Percentiles rank a stretch among this genome's conserved stretches.
These are phyloP conservation scores for Eulithis prunata DNA, from an alignment of 2,888 invertebrate species.

Conservation along the genomic window DNA sequence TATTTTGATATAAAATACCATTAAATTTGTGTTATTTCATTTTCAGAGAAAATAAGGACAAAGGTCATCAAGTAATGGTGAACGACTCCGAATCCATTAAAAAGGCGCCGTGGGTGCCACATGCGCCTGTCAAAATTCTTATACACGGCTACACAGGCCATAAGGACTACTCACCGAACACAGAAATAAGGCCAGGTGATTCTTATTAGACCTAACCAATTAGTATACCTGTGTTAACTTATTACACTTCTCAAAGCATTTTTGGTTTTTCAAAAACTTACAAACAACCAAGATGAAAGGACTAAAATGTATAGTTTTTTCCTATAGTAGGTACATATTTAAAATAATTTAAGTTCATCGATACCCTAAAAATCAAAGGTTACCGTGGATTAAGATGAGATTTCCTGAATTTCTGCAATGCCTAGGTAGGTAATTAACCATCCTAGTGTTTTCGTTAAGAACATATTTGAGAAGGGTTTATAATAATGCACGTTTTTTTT, in stretches of 20 bases:
- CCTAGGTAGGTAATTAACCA: too few species aligned
- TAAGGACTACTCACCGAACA: constrained; percentile 84
- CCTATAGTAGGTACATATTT: too few species aligned
- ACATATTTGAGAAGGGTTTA: not conserved
- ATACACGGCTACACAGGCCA: constrained; percentile 87
- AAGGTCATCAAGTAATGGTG: constrained; percentile 74
- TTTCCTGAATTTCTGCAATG: too few species aligned
- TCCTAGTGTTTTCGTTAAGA: not conserved
- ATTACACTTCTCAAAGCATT: too few species aligned
- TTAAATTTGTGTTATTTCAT: constrained; percentile 11
- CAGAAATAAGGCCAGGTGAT: constrained; percentile 84
- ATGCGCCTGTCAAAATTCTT: constrained; percentile 82
- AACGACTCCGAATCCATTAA: constrained; percentile 61
- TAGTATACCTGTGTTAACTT: too few species aligned
- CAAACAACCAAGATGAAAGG: not conserved
- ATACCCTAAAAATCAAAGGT: too few species aligned
- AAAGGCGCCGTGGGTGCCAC: constrained; percentile 72
- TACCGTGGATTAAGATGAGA: too few species aligned
- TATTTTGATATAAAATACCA: too few species aligned
- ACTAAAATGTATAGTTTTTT: too few species aligned
- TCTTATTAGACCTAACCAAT: not conserved
- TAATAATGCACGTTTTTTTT: not conserved
- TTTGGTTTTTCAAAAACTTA: too few species aligned
- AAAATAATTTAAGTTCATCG: too few species aligned
- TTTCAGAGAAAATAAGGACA: constrained; percentile 65